phyloP scores from a whole-genome alignment of 2,888 invertebrate genomes.

The Nomada fucata region DNA sequence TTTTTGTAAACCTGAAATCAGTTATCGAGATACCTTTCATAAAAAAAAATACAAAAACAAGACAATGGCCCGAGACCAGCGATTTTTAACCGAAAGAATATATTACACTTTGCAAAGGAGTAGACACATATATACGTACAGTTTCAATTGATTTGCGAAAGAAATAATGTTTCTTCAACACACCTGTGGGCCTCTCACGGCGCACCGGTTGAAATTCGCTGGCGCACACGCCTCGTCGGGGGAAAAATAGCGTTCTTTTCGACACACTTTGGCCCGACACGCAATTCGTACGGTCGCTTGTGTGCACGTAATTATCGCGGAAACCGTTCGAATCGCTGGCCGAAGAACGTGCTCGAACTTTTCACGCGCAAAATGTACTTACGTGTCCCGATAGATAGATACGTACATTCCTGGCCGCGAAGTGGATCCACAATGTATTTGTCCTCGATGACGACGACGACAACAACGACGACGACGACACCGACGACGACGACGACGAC shows the following conservation, averaged over 20 bases:
- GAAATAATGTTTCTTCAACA: too few species aligned
- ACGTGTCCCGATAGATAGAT: slow-evolving; percentile 41
- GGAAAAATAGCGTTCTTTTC: slow-evolving; percentile 17
- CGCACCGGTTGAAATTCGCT: too few species aligned
- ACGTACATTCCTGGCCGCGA: slow-evolving; percentile 34
- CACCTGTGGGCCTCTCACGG: too few species aligned
- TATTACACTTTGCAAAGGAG: too few species aligned
- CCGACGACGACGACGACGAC: slow-evolving; percentile 5
- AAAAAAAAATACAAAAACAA: neutral
- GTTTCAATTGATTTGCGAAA: too few species aligned
- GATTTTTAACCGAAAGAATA: too few species aligned
- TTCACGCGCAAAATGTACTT: slow-evolving; percentile 49
- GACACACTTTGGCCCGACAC: slow-evolving; percentile 6
- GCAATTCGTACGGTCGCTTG: slow-evolving; percentile 17
- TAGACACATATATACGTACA: too few species aligned
- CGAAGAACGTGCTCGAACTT: slow-evolving; percentile 14
- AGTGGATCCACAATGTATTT: slow-evolving; percentile 28
- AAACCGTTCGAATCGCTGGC: neutral
- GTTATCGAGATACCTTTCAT: neutral
- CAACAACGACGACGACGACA: neutral
- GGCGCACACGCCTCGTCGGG: neutral
- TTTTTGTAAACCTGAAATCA: neutral
- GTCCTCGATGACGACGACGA: slow-evolving; percentile 14
- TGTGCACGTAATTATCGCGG: slow-evolving; percentile 30
- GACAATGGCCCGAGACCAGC: too few species aligned